Evolutionary conservation across 1,140 invertebrate genomes (phyloP), one percentile per base, ranked within the genome.

Genomic region (Drosophila nikananu): DNA sequence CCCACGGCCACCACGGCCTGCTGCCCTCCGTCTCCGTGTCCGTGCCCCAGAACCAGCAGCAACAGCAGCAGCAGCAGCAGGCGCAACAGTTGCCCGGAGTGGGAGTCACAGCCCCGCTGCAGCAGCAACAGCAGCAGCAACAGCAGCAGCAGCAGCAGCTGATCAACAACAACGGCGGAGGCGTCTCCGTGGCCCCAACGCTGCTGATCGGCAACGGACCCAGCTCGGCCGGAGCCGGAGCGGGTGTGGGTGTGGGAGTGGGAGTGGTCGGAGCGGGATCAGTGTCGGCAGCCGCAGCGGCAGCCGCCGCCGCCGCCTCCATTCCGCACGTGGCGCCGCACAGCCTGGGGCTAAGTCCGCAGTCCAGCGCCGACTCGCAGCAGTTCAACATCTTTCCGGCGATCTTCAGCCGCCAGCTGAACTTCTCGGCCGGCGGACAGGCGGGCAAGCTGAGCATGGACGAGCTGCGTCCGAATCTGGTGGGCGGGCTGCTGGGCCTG

Each of bases 331-430:
- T 90, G 78, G 68, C 81, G 67, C 86, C 84, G 25, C 84, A 95
- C 72, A 95, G 96, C 92, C 58, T 92, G 23, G 94, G 94, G 73
- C 93, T 94, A 72, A 94, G 94, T 79, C 94, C 94, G 55, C 91
- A 94, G 80, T 92, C 94, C 46, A 94, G 94, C 84, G 94, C 94
- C 41, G 94, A 95, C 82, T 94, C 94, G 46, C 96, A 97, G 86
- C 97, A 97, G 94, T 97, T 97, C 94, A 97, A 97, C 94, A 97
- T 97, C 80, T 97, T 97, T 93, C 97, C 97, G 72, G 97, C 97
- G 54, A 97, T 97, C 86, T 97, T 97, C 93, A 97, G 96, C 93
- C 94, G 97, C 42, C 97, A 97, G 93, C 94, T 97, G 57, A 97
- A 97, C 93, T 97, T 97, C 91, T 95, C 95, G 19, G 95, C 95